Evolutionary conservation across 2,797 vertebrate genomes (phyloP).

Genomic region (Mus caroli): DNA sequence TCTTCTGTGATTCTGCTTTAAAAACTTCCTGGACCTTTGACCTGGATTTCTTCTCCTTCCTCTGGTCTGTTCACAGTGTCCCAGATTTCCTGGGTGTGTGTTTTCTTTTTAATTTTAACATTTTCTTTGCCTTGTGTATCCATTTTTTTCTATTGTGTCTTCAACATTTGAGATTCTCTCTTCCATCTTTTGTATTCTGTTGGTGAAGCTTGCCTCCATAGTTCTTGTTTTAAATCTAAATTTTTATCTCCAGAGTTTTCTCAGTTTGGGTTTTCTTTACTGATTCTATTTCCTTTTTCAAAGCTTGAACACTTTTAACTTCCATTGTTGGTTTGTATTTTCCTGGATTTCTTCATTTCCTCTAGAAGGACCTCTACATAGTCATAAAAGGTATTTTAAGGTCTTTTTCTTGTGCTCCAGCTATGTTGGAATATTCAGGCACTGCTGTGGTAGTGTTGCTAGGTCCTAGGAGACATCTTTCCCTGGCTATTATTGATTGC

Average conservation of each 20-base stretch:
- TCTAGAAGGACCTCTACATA: background rate
- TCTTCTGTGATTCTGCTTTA: background rate
- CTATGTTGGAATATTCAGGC: background rate
- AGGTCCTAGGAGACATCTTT: background rate
- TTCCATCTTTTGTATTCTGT: background rate
- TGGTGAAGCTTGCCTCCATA: background rate
- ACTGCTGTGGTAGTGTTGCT: background rate
- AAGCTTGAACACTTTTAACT: background rate
- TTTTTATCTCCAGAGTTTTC: background rate
- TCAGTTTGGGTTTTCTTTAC: background rate
- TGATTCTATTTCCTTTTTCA: background rate
- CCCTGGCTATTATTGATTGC: background rate
- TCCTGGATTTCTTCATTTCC: background rate
- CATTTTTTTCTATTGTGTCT: background rate
- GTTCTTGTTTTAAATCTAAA: background rate
- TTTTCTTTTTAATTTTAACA: background rate
- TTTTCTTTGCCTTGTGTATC: background rate
- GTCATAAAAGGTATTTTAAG: background rate
- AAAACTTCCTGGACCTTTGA: background rate
- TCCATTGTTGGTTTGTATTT: background rate
- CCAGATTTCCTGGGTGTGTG: background rate
- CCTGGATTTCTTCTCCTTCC: background rate
- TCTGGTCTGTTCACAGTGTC: background rate
- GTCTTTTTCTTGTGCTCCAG: background rate
- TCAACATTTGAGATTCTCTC: background rate